Conservation (phyloP, 2,113 vertebrate species). For the Tachycineta bicolor region DNA sequence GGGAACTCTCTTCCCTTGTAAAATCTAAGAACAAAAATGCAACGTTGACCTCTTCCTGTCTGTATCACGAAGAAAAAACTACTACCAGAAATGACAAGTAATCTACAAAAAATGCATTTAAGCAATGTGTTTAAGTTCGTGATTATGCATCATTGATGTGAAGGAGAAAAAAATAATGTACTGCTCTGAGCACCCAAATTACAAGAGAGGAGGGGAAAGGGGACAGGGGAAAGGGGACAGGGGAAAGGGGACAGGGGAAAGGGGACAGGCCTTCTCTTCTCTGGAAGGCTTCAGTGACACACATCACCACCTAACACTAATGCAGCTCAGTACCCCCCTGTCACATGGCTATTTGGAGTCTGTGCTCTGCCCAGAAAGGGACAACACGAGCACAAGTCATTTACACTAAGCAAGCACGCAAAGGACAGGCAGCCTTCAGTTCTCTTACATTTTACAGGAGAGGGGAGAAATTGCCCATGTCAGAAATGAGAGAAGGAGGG, state of each 20-base stretch:
- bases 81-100: background rate
- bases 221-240: no score
- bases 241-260: background rate
- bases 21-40: background rate
- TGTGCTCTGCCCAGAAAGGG: background rate
- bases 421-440: background rate
- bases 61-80: background rate
- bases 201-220: background rate
- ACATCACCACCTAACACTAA: background rate
- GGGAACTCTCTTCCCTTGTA: background rate
- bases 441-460: background rate
- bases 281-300: background rate
- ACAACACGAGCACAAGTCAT: background rate
- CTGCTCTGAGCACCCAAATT: background rate
- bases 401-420: background rate
- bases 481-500: background rate
- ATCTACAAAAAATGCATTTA: background rate
- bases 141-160: background rate
- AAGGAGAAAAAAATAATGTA: background rate
- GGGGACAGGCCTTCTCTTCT: no score
- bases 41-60: background rate
- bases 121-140: background rate
- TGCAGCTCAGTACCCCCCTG: background rate
- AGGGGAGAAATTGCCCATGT: background rate
- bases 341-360: background rate